Base-by-base conservation (phyloP, 2,888 invertebrate genomes). In the Encarsia formosa region DNA sequence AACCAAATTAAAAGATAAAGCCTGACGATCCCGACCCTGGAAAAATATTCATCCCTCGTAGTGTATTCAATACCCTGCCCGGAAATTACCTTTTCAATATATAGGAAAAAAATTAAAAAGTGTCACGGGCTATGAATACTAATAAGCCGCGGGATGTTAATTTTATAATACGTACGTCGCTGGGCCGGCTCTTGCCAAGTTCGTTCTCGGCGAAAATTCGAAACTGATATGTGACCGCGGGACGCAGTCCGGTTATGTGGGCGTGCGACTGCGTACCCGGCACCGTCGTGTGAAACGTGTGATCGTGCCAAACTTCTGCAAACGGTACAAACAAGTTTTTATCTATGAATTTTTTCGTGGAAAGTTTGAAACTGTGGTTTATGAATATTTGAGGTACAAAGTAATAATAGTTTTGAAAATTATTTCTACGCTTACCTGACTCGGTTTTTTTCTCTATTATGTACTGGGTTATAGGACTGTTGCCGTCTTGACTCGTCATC, bases 191-290 rank as follows among this genome's bases (percentile, higher is more conserved):
- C 60, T 87, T 82, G 3, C 94, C 94, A 59, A 94, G 79, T 65
- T 90, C 82, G 75, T 94, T 94, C 73, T 91, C 91, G 8, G 93
- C 93, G 62, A 92, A 83, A 66, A 94, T 87, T 63, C 93, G 81
- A 64, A 94, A 81, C 70, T 92, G 89, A 76, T 94, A 95, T 15
- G 87, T 85, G 55, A 87, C 89, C 5, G 92, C 88, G 11, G 94
- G 94, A 54, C 87, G 86, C 26, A 94, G 78, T 67, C 87, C 87
- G 66, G 85, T 86, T 31, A 91, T 84, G 59, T 84, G 87, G 29
- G 88, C 86, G 59, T 87, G 85, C 2, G 88, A 87, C 66, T 88
- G 88, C n/a, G 86, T 83, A 3, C 91, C 91, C 3, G 88, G 84
- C 13, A 91, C 87, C 60, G 87, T 84, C 16, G 88, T 83, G 75